These are phyloP conservation scores for Apamea anceps DNA, from an alignment of 2,888 invertebrate genomes.

Conservation along the genomic window DNA sequence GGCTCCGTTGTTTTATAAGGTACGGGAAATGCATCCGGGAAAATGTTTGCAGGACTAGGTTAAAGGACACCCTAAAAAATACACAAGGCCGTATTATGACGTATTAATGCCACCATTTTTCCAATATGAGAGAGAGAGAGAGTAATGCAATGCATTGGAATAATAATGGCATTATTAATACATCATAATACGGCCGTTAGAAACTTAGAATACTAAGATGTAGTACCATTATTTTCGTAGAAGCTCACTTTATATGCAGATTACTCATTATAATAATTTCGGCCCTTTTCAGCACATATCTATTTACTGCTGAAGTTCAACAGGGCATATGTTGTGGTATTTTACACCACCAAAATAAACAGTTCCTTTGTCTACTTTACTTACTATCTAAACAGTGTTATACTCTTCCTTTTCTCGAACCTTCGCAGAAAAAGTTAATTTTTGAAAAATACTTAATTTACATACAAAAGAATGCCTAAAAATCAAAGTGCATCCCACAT, in stretches of 20 bases:
- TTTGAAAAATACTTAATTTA: background rate
- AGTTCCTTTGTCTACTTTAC: background rate
- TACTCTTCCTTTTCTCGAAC: no score
- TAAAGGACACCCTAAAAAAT: background rate
- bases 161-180: no score
- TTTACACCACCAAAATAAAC: background rate
- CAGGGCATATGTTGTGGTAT: background rate
- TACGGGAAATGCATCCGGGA: slow-evolving; percentile 21
- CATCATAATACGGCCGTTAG: no score
- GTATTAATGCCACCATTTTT: no score
- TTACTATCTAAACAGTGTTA: background rate
- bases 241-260: background rate
- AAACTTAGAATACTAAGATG: no score
- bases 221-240: background rate
- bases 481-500: slow-evolving; percentile 16
- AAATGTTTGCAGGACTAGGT: background rate
- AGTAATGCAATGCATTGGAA: no score
- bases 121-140: no score
- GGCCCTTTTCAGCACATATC: background rate
- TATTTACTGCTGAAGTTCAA: background rate
- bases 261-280: background rate
- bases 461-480: background rate
- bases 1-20: slow-evolving; percentile 49
- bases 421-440: background rate
- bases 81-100: no score